Conservation (phyloP, 2,113 vertebrate species). For the Pseudopipra pipra region DNA sequence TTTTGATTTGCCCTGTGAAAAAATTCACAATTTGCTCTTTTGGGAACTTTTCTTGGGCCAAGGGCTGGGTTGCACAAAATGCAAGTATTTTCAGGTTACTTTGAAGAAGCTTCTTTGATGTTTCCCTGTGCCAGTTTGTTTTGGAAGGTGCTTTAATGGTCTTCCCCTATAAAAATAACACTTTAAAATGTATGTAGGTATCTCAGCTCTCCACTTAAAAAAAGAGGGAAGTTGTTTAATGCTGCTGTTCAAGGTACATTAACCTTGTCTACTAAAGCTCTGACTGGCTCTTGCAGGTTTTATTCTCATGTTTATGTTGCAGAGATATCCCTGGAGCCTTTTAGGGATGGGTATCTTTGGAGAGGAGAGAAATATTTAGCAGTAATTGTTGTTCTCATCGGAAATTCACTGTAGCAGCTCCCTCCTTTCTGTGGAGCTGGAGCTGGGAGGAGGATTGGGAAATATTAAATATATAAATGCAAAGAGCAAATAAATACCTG, state of each 20-base stretch:
- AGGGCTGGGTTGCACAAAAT: background rate
- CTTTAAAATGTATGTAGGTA: background rate
- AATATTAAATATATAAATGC: background rate
- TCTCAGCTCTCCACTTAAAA: constrained; percentile 40
- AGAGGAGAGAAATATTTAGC: constrained; percentile 16
- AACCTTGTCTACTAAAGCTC: constrained; percentile 56
- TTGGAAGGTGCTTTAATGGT: constrained; percentile 44
- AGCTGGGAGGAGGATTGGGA: background rate
- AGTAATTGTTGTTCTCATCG: constrained; percentile 33
- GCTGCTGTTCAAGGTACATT: constrained; percentile 63
- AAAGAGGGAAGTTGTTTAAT: constrained; percentile 60
- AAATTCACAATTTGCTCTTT: background rate
- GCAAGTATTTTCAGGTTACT: constrained; percentile 14
- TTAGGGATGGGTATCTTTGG: constrained; percentile 11
- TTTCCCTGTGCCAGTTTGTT: constrained; percentile 36
- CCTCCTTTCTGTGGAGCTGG: background rate
- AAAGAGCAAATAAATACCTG: background rate
- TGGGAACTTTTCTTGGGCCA: background rate
- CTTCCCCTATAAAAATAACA: constrained; percentile 39
- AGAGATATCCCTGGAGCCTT: constrained; percentile 49
- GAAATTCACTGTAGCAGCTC: background rate
- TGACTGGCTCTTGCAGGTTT: constrained; percentile 49
- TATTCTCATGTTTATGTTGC: constrained; percentile 57
- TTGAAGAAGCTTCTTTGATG: constrained; percentile 59
- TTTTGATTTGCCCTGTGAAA: background rate